phyloP scores from a whole-genome alignment of 2,888 invertebrate genomes.

The Aspidapion aeneum region DNA sequence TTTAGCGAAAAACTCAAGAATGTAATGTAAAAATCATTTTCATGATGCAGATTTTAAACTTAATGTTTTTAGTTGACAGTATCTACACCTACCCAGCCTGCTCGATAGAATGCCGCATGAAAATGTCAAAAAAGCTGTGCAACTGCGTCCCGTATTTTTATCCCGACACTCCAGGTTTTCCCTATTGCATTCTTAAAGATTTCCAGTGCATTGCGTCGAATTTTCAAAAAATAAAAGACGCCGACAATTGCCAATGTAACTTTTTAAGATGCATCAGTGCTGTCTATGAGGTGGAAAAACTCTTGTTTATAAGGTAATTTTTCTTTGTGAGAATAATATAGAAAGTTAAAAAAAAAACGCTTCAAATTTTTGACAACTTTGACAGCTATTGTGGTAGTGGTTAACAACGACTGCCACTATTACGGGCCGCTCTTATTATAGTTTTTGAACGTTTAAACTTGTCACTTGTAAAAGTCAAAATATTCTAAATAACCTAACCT shows the following conservation, averaged over 20 bases:
- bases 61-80: constrained; percentile 31
- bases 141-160: constrained; percentile 73
- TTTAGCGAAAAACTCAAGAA: too few relatives aligned
- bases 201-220: constrained; percentile 57
- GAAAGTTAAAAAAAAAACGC: constrained; percentile 42
- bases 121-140: constrained; percentile 58
- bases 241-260: constrained; percentile 64
- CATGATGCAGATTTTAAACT: too few relatives aligned
- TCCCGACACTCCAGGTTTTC: constrained; percentile 53
- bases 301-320: constrained; percentile 37
- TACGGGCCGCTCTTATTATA: too few relatives aligned
- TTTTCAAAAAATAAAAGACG: constrained; percentile 54
- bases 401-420: too few relatives aligned
- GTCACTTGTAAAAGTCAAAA: too few relatives aligned
- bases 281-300: constrained; percentile 71
- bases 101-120: constrained; percentile 71
- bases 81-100: constrained; percentile 71
- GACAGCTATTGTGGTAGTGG: too few relatives aligned
- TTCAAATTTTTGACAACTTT: too few relatives aligned
- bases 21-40: too few relatives aligned
- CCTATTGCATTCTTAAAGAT: constrained; percentile 57
- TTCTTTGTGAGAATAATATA: constrained; percentile 58
- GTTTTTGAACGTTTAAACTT: too few relatives aligned
- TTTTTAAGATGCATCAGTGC: constrained; percentile 67
- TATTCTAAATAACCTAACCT: too few relatives aligned